Evolutionary conservation across 35 echinoderm and acorn worm species (phyloP).

Genomic region (Apostichopus japonicus): DNA sequence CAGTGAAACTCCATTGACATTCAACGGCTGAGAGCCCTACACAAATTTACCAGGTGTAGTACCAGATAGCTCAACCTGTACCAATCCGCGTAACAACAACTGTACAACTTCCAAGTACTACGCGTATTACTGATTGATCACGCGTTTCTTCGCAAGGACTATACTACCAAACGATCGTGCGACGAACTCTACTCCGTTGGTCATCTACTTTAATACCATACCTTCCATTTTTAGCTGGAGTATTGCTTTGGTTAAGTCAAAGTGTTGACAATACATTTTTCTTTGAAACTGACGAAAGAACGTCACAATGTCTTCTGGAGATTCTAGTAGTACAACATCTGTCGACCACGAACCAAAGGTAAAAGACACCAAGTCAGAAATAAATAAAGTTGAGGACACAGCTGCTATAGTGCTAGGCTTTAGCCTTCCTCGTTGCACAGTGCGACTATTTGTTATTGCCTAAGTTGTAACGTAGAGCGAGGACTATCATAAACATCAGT

Average conservation of each 20-base stretch:
- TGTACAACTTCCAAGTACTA: background rate
- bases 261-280: background rate
- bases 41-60: background rate
- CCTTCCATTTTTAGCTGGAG: background rate
- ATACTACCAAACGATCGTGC: too few relatives aligned
- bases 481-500: too few relatives aligned
- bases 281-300: background rate
- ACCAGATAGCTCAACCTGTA: background rate
- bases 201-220: too few relatives aligned
- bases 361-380: background rate
- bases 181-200: too few relatives aligned
- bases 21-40: background rate
- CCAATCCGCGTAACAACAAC: background rate
- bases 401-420: background rate
- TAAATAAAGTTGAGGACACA: background rate
- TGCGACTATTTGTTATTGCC: too few relatives aligned
- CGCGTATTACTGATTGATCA: background rate
- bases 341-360: background rate
- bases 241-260: background rate
- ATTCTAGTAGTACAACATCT: background rate
- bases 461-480: too few relatives aligned
- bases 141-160: background rate
- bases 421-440: too few relatives aligned
- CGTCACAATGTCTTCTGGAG: background rate
- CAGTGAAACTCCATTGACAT: background rate